Conservation (phyloP, 2,113 vertebrate genomes). For the Pardalotus punctatus region DNA sequence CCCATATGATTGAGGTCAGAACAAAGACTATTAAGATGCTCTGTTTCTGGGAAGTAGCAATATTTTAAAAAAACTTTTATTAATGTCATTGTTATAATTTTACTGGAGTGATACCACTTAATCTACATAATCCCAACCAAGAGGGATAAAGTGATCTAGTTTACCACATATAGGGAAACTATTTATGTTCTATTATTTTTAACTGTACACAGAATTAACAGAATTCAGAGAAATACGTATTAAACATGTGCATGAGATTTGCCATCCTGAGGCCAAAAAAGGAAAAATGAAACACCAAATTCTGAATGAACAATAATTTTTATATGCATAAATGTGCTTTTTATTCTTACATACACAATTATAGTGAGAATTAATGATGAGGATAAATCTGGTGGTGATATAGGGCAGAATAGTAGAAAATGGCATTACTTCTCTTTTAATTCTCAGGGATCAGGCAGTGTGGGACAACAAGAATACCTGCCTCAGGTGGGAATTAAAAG, state of each 20-base stretch:
- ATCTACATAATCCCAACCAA: not conserved
- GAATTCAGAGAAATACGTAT: not conserved
- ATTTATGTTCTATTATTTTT: not conserved
- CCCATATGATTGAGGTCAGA: not conserved
- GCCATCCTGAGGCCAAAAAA: not conserved
- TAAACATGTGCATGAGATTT: not conserved
- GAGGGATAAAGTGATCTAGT: not conserved
- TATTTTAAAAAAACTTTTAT: not conserved
- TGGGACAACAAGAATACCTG: not conserved
- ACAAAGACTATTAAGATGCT: not conserved
- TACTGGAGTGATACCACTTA: not conserved
- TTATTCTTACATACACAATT: not conserved
- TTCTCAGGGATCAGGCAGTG: not conserved
- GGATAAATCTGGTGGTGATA: not conserved
- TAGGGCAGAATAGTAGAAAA: not conserved
- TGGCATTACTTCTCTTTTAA: not conserved
- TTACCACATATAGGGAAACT: not conserved
- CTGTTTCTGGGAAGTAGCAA: not conserved
- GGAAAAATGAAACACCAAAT: not conserved
- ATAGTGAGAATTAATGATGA: not conserved
- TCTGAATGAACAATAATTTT: not conserved
- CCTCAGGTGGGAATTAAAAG: conserved; percentile 33
- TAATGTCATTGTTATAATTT: not conserved
- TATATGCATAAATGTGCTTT: not conserved
- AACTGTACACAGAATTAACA: not conserved